Conservation (phyloP, 1,140 invertebrate species). For the Leptopilina clavipes region DNA sequence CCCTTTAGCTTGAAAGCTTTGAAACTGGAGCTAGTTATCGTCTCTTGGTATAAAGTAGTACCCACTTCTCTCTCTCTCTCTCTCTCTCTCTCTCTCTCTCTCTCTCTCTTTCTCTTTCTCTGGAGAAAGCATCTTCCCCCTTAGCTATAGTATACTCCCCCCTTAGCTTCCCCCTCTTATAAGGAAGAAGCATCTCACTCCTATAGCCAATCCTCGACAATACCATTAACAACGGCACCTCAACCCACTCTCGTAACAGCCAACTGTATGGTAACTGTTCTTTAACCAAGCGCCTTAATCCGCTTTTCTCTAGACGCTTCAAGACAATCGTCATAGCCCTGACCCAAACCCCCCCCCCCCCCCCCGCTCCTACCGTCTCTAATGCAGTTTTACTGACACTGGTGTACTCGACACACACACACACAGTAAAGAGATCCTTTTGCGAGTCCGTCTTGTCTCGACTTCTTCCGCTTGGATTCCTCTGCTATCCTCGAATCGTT, state of each 20-base stretch:
- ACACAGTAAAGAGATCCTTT: constrained; percentile 3
- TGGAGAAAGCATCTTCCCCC: constrained; percentile 43
- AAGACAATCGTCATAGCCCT: constrained; percentile 62
- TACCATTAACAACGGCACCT: constrained; percentile 53
- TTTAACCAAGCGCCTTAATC: constrained; percentile 70
- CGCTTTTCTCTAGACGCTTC: constrained; percentile 61
- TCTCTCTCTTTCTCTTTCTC: too few relatives aligned
- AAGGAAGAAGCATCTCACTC: too few relatives aligned
- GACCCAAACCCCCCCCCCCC: constrained; percentile 27
- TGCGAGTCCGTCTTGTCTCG: constrained; percentile 48
- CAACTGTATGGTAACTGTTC: constrained; percentile 67
- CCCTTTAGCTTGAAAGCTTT: constrained; percentile 43
- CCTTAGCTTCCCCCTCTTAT: neutral
- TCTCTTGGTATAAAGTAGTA: constrained; percentile 50
- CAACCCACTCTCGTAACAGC: constrained; percentile 56
- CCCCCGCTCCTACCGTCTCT: neutral
- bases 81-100: too few relatives aligned
- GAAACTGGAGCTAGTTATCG: constrained; percentile 59
- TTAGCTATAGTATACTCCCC: constrained; percentile 46
- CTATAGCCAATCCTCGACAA: constrained; percentile 47
- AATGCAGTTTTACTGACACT: constrained; percentile 1
- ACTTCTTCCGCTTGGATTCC: constrained; percentile 52
- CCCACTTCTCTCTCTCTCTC: too few relatives aligned
- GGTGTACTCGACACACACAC: constrained; percentile 4
- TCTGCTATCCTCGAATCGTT: constrained; percentile 47